These are phyloP conservation scores for Cotesia vestalis DNA, from an alignment of 1,140 invertebrate species.

Conservation along the genomic window DNA sequence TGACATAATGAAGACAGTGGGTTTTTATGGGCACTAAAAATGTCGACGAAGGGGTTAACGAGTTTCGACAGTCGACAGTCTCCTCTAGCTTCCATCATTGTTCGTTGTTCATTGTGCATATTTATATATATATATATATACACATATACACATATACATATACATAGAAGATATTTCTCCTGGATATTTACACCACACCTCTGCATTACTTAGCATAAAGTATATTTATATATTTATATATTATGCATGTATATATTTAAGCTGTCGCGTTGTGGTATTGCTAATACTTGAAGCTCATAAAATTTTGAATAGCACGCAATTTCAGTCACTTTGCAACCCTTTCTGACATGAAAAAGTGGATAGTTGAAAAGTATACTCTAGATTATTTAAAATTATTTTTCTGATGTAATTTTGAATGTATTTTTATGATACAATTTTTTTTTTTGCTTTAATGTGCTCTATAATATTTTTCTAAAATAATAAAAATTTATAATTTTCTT, in stretches of 20 bases:
- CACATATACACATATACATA: too few relatives aligned
- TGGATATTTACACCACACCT: neutral
- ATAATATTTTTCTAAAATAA: too few relatives aligned
- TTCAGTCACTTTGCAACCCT: slow-evolving; percentile 65
- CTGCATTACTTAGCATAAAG: neutral
- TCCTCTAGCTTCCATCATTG: slow-evolving; percentile 18
- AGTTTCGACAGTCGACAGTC: slow-evolving; percentile 46
- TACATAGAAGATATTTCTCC: too few relatives aligned
- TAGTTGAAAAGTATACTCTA: too few relatives aligned
- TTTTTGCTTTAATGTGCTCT: too few relatives aligned
- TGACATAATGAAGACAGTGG: slow-evolving; percentile 62
- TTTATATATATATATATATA: too few relatives aligned
- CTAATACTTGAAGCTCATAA: slow-evolving; percentile 63
- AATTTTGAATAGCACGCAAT: slow-evolving; percentile 59
- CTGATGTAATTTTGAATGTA: too few relatives aligned
- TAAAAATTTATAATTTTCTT: too few relatives aligned
- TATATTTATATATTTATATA: neutral
- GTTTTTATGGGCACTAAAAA: slow-evolving; percentile 67
- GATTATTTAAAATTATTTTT: too few relatives aligned
- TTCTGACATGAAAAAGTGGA: slow-evolving; percentile 55
- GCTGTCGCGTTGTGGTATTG: slow-evolving; percentile 56
- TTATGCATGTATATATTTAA: slow-evolving; percentile 33
- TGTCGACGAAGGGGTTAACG: slow-evolving; percentile 62
- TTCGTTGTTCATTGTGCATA: too few relatives aligned
- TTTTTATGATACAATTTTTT: too few relatives aligned